phyloP scores from a whole-genome alignment of 2,888 invertebrate genomes.

The Cephonodes hylas region DNA sequence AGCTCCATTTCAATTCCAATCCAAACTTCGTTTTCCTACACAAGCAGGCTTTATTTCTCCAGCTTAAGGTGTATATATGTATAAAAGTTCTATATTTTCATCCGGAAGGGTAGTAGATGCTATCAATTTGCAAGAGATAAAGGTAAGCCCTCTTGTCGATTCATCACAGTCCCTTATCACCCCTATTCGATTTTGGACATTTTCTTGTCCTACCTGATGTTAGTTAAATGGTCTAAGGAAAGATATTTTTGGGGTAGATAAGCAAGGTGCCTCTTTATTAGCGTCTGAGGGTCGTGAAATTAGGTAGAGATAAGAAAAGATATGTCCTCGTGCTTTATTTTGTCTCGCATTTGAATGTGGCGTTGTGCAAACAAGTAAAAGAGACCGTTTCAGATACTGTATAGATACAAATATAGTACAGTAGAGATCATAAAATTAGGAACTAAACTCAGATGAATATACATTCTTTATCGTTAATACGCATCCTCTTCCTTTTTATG shows the following conservation, averaged over 20 bases:
- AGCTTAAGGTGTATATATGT: not conserved
- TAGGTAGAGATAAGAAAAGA: not conserved
- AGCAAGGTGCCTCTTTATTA: not conserved
- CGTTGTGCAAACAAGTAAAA: too few species aligned
- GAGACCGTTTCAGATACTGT: too few species aligned
- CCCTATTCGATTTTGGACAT: not conserved
- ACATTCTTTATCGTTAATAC: too few species aligned
- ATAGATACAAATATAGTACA: too few species aligned
- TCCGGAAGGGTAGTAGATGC: not conserved
- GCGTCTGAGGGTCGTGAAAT: not conserved
- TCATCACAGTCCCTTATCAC: slow-evolving; percentile 3
- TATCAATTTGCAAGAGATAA: not conserved
- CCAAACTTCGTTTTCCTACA: not conserved
- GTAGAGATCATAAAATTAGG: too few species aligned
- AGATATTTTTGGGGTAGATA: slow-evolving; percentile 4
- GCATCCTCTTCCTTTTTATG: too few species aligned
- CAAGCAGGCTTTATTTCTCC: not conserved
- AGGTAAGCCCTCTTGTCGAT: slow-evolving; percentile 1
- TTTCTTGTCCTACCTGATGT: not conserved
- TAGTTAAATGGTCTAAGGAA: slow-evolving; percentile 1
- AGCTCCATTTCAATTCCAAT: not conserved
- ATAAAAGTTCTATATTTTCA: not conserved
- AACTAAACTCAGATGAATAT: too few species aligned
- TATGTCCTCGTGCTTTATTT: not conserved
- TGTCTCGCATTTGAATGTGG: not conserved